A percentile compares a stretch with the other conserved stretches of the same genome.
phyloP scores from a whole-genome alignment of 2,888 invertebrate genomes.

The Mimachlamys varia region DNA sequence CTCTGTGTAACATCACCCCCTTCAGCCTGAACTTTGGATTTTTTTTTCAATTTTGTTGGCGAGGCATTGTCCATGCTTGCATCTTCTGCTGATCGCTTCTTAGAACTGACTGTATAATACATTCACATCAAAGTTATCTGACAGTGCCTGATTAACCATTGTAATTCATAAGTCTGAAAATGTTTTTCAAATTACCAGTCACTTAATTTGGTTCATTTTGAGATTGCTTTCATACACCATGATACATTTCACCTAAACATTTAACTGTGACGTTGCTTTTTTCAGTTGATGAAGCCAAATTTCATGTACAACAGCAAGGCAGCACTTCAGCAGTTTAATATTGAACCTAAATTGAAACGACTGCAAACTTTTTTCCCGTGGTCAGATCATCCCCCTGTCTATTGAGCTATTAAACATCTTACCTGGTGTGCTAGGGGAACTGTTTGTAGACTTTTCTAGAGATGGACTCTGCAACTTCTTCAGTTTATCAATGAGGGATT shows the following conservation, averaged over 20 bases:
- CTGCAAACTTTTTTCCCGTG: no score
- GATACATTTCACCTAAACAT: no score
- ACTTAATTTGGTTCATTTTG: no score
- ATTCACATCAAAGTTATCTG: neutral
- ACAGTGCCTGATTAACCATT: neutral
- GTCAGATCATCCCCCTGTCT: no score
- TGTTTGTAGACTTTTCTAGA: neutral
- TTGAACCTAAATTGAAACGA: no score
- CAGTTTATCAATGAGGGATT: neutral
- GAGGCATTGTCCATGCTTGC: neutral
- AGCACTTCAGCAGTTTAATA: no score
- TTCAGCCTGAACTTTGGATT: neutral
- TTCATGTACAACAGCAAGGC: no score
- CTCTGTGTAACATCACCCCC: neutral
- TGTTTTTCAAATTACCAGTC: no score
- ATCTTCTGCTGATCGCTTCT: neutral
- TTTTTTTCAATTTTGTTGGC: neutral
- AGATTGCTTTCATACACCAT: no score
- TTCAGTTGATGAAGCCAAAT: no score
- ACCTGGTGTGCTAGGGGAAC: neutral
- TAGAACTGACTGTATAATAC: neutral
- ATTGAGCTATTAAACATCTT: neutral
- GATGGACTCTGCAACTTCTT: neutral
- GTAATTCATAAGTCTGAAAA: no score
- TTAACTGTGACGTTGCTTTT: no score